Percentiles rank a stretch among this genome's conserved stretches.
Conservation (phyloP, 2,113 vertebrate species). For the Heliornis fulica region DNA sequence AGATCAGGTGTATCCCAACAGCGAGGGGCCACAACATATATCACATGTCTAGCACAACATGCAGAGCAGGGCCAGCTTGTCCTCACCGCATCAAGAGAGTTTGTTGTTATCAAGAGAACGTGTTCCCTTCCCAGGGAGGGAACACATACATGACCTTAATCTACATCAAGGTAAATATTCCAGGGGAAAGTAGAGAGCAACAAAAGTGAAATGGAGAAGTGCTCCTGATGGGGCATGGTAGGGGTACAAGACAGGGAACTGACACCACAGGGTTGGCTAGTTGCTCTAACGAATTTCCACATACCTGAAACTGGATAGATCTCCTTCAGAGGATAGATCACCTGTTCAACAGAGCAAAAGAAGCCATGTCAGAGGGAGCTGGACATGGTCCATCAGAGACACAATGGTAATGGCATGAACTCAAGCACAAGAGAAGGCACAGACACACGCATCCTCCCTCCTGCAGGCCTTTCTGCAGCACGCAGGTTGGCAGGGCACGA, state of each 20-base stretch:
- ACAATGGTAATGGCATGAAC: neutral
- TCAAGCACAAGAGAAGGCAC: neutral
- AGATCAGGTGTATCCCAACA: neutral
- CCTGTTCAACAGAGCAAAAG: constrained; percentile 73
- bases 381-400: neutral
- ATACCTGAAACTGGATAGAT: constrained; percentile 91
- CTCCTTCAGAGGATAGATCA: constrained; percentile 94
- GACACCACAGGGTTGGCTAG: neutral
- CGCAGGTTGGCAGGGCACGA: fast-evolving
- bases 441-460: neutral
- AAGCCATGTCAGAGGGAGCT: neutral
- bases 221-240: neutral
- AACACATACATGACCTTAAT: neutral
- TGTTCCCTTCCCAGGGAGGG: neutral
- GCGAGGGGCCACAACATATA: neutral
- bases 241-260: neutral
- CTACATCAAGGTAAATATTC: neutral
- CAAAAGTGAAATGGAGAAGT: neutral
- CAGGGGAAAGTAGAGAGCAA: neutral
- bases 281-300: neutral
- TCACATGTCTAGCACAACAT: neutral
- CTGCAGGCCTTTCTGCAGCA: neutral
- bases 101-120: neutral
- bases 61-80: neutral
- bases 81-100: neutral